Conservation (phyloP, 2,113 vertebrate species). For the Haemorhous mexicanus region DNA sequence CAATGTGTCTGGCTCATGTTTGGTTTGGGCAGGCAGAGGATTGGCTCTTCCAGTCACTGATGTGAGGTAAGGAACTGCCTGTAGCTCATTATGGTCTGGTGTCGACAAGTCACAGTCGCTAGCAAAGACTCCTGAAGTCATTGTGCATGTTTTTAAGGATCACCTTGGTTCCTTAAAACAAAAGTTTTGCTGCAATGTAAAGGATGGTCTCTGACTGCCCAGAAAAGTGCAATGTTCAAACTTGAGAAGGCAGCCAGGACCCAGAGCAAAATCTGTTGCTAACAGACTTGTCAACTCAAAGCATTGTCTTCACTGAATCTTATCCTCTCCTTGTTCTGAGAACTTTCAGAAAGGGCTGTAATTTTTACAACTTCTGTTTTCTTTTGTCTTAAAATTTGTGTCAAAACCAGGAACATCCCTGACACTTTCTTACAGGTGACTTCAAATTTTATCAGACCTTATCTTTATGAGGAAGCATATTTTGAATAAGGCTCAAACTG, state of each 20-base stretch:
- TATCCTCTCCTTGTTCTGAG: background rate
- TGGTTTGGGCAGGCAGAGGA: background rate
- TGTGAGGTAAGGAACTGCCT: background rate
- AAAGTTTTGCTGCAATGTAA: background rate
- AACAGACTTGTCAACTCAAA: background rate
- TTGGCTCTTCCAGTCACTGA: background rate
- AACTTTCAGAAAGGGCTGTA: background rate
- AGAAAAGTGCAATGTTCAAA: accelerated
- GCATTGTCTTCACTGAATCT: background rate
- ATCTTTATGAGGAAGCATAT: background rate
- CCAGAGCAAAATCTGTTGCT: background rate
- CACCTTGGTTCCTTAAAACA: background rate
- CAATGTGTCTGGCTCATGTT: background rate
- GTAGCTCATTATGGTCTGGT: background rate
- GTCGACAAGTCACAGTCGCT: background rate
- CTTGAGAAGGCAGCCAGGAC: background rate
- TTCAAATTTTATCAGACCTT: background rate
- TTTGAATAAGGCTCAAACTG: background rate
- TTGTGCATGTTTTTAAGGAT: background rate
- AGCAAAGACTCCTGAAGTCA: background rate
- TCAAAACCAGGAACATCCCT: background rate
- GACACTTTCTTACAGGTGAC: background rate
- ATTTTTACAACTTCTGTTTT: background rate
- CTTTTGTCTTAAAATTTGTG: background rate
- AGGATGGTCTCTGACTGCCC: background rate